These are phyloP conservation scores for Todiramphus saurophagus DNA, from an alignment of 2,113 vertebrate genomes.

Conservation along the genomic window DNA sequence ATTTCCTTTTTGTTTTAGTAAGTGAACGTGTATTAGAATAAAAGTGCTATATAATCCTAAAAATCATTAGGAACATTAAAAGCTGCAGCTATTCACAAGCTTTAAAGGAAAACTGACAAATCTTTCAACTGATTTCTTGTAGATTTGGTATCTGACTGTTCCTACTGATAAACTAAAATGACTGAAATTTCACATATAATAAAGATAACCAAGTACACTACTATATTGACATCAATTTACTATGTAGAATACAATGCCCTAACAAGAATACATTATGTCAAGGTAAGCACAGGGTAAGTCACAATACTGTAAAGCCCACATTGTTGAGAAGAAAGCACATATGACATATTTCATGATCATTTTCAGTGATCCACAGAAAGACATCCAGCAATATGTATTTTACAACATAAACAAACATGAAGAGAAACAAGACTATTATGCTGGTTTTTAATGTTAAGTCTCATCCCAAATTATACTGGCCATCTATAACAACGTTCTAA, in stretches of 20 bases:
- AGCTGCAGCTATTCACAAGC: neutral
- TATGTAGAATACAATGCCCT: neutral
- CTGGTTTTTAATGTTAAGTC: neutral
- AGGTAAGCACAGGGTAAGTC: neutral
- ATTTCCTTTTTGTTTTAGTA: neutral
- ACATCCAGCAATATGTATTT: neutral
- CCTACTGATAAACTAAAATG: neutral
- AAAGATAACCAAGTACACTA: neutral
- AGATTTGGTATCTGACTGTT: neutral
- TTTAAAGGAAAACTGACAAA: neutral
- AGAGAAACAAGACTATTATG: neutral
- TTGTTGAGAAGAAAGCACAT: neutral
- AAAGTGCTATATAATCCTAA: neutral
- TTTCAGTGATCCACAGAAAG: neutral
- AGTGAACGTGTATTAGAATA: neutral
- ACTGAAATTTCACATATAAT: neutral
- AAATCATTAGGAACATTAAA: neutral
- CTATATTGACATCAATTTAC: neutral
- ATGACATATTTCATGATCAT: neutral
- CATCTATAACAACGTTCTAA: neutral
- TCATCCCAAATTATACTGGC: neutral
- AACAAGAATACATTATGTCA: neutral
- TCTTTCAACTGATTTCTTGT: neutral
- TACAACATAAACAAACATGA: neutral
- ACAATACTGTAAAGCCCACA: neutral